These are phyloP conservation scores for Engraulis encrasicolus DNA, from an alignment of 2,113 vertebrate species.

Conservation along the genomic window DNA sequence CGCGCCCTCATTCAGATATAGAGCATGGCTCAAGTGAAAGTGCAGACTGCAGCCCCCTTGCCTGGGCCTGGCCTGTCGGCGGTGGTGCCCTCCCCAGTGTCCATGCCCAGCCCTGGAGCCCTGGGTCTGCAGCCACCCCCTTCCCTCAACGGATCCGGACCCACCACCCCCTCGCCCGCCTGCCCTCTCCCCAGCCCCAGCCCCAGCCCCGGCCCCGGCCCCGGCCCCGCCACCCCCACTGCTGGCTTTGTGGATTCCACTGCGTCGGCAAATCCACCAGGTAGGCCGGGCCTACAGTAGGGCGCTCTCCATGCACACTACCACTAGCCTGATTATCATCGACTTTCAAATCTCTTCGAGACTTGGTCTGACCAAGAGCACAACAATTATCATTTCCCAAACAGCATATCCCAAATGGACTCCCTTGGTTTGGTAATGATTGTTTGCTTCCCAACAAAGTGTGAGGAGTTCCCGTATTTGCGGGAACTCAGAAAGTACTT, in stretches of 20 bases:
- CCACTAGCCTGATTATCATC: background rate
- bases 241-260: conserved; percentile 79
- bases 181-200: conserved; percentile 73
- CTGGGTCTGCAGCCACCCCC: conserved; percentile 77
- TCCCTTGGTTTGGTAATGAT: no score
- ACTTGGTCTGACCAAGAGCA: no score
- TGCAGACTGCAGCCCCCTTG: conserved; percentile 85
- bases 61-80: conserved; percentile 83
- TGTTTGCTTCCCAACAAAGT: no score
- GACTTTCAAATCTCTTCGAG: no score
- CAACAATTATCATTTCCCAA: no score
- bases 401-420: no score
- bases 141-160: conserved; percentile 86
- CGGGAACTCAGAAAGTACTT: no score
- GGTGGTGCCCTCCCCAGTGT: conserved; percentile 71
- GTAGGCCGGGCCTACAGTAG: conserved; percentile 55
- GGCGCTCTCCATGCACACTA: background rate
- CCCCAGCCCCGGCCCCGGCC: conserved; percentile 54
- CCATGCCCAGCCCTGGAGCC: conserved; percentile 81
- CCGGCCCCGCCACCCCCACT: conserved; percentile 80
- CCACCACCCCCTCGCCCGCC: conserved; percentile 76
- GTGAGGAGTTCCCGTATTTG: no score
- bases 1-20: conserved; percentile 80
- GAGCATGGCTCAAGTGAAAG: conserved; percentile 93
- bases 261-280: conserved; percentile 77